Conservation (phyloP, 2,888 invertebrate genomes). For the Lissonota sp. region DNA sequence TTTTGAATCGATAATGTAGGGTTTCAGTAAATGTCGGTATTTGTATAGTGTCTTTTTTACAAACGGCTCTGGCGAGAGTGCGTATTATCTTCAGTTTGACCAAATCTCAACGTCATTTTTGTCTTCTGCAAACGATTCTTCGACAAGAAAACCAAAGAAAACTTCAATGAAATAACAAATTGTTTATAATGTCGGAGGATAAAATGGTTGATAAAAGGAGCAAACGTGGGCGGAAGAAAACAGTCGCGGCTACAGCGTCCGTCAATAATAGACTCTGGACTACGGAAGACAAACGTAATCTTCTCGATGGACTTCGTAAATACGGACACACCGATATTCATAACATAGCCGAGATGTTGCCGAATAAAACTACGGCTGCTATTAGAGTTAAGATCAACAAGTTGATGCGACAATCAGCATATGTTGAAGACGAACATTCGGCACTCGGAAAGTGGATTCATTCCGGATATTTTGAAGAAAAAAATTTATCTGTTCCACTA, state of each 20-base stretch:
- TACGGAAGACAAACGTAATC: slow-evolving; percentile 70
- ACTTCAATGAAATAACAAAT: too few species aligned
- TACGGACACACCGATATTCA: slow-evolving; percentile 73
- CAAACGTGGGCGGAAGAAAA: neutral
- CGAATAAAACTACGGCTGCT: slow-evolving; percentile 68
- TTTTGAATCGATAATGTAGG: too few species aligned
- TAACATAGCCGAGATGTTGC: slow-evolving; percentile 71
- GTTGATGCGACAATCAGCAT: slow-evolving; percentile 64
- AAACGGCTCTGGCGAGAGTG: too few species aligned
- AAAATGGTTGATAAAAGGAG: slow-evolving; percentile 1
- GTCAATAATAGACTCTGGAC: slow-evolving; percentile 67
- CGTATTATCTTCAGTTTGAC: too few species aligned
- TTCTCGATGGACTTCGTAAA: slow-evolving; percentile 74
- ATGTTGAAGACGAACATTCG: slow-evolving; percentile 38
- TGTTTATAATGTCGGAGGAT: neutral
- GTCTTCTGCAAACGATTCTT: too few species aligned
- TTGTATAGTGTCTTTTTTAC: too few species aligned
- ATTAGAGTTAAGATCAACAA: slow-evolving; percentile 74
- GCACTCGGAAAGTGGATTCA: slow-evolving; percentile 73
- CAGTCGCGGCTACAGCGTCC: too few species aligned
- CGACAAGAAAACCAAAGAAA: too few species aligned
- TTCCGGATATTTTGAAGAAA: slow-evolving; percentile 69
- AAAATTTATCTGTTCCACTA: slow-evolving; percentile 71
- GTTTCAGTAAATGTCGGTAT: too few species aligned
- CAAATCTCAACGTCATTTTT: too few species aligned